Conservation (phyloP, 2,888 invertebrate species). For the Lamproptera curius region DNA sequence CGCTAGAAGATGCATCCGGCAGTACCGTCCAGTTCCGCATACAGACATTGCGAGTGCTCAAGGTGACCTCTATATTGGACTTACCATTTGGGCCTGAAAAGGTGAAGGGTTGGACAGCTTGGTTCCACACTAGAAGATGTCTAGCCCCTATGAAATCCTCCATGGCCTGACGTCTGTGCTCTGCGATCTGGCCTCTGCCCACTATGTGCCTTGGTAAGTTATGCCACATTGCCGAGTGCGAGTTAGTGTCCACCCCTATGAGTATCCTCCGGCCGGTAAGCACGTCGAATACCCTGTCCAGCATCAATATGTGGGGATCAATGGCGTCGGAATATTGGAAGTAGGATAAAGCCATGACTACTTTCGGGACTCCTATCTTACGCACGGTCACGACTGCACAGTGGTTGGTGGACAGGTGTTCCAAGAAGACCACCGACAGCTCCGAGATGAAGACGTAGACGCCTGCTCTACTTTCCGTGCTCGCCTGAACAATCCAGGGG, state of each 20-base stretch:
- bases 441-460: conserved; percentile 4
- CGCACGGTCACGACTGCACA: background rate
- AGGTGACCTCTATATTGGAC: conserved; percentile 21
- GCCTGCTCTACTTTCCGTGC: conserved; percentile 23
- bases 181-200: background rate
- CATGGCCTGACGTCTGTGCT: background rate
- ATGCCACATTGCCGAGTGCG: background rate
- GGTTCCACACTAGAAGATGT: background rate
- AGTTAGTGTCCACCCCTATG: background rate
- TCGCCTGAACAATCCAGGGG: conserved; percentile 5
- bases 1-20: conserved; percentile 6
- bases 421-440: background rate
- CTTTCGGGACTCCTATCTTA: background rate
- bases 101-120: conserved; percentile 6
- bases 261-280: background rate
- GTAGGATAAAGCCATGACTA: background rate
- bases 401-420: background rate
- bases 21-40: conserved; percentile 11
- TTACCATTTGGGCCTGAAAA: conserved; percentile 18
- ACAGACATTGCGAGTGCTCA: background rate
- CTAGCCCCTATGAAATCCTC: background rate
- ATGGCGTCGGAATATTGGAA: background rate
- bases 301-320: background rate
- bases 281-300: background rate
- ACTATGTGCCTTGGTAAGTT: background rate